Evolutionary conservation across 2,888 invertebrate species (phyloP).

Genomic region (Heliconius aoede): DNA sequence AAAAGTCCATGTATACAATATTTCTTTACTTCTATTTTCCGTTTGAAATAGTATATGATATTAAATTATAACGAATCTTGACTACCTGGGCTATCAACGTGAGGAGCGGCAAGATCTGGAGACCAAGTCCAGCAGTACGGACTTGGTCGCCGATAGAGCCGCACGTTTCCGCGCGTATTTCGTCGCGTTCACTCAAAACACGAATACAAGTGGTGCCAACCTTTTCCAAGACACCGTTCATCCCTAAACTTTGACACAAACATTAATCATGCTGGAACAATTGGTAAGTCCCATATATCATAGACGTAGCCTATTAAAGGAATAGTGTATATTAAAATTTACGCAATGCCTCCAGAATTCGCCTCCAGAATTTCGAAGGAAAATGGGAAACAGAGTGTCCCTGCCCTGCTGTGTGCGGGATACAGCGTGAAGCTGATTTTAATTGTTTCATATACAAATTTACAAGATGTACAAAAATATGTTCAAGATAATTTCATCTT

Average conservation of each 20-base stretch:
- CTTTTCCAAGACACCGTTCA: constrained; percentile 8
- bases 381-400: too few relatives aligned
- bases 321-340: too few relatives aligned
- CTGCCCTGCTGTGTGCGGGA: too few relatives aligned
- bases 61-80: background rate
- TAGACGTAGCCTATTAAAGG: background rate
- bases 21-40: background rate
- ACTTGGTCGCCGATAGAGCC: constrained; percentile 43
- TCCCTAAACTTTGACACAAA: constrained; percentile 2
- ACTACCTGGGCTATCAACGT: background rate
- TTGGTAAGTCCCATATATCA: constrained; percentile 21
- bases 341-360: too few relatives aligned
- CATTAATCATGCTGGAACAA: constrained; percentile 24
- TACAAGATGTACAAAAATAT: background rate
- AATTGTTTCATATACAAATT: background rate
- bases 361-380: too few relatives aligned
- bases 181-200: constrained; percentile 33
- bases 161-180: constrained; percentile 44
- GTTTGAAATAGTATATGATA: background rate
- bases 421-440: too few relatives aligned
- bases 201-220: constrained; percentile 44
- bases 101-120: constrained; percentile 33
- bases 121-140: constrained; percentile 46
- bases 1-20: background rate
- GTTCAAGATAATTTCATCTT: background rate